Base-by-base conservation (phyloP, 1,140 invertebrate species). In the Drosophila suzukii region DNA sequence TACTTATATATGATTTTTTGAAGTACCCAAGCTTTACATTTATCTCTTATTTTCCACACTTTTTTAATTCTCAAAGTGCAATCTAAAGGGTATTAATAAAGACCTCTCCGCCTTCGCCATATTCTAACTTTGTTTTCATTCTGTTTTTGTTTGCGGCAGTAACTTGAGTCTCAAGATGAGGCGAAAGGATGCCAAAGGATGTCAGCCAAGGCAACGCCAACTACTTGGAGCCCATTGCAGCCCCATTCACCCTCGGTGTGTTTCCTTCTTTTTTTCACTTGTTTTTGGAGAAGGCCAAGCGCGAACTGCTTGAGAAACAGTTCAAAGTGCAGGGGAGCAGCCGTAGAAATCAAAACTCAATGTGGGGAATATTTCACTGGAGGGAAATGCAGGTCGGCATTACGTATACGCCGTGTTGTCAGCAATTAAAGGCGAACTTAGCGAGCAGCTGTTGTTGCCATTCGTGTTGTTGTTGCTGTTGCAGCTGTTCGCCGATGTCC, bases 351-450 rank as follows among this genome's bases (percentile, higher is more conserved):
- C 75, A 77, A 77, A 76, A 68, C 54, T 44, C 55, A 62, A 74
- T 63, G 58, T 41, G 68, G 20, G 39, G 20, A 51, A 51, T 12
- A 53, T 75, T 71, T 56, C 27, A 30, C 8, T 68, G 39, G 53
- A 5, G 72, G 43, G 39, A 60, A 76, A 59, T 39, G 43, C 73
- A 68, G 62, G 50, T 49, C 73, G 61, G 39, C 47, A 43, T 75
- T 75, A 80, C 62, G 62, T 68, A 70, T 78, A 44, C 62, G 74
- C 56, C 50, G 32, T 67, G 80, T 80, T 70, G 65, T 53, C 56
- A 61, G 44, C 81, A 84, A 85, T 84, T 85, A 84, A 84, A 80
- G 66, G 53, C 63, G 20, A 79, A 82, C 75, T 68, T 70, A 47
- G 46, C 68, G n/a, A 55, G 39, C 76, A 61, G 75, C 77, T 75